These are phyloP conservation scores for Oryzias dopingdopingensis DNA, from an alignment of 2,797 vertebrate genomes.

Conservation along the genomic window DNA sequence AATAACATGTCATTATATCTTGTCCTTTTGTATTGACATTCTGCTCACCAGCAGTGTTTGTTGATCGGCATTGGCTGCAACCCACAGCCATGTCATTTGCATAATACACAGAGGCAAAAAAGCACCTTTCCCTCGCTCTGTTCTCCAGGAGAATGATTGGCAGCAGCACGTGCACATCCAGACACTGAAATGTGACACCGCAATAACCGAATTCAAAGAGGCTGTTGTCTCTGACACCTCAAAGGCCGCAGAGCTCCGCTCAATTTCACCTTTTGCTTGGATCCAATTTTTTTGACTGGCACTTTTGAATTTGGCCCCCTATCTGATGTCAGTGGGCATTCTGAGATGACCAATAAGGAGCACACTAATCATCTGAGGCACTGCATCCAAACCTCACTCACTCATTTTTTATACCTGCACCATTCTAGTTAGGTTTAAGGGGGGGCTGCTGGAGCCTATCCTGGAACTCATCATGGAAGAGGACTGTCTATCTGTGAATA, in stretches of 20 bases:
- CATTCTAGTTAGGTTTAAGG: no score
- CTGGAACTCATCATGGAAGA: no score
- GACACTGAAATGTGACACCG: conserved; percentile 31
- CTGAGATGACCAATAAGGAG: not conserved
- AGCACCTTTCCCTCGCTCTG: conserved; percentile 26
- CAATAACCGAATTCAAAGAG: conserved; percentile 42
- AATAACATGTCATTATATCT: no score
- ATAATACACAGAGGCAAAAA: conserved; percentile 28
- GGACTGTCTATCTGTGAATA: no score
- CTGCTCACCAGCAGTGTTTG: conserved; percentile 8
- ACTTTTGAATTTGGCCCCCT: conserved; percentile 30
- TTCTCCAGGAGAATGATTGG: conserved; percentile 49
- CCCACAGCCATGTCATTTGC: conserved; percentile 36
- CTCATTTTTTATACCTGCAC: no score
- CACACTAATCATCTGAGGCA: not conserved
- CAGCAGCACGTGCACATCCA: conserved; percentile 25
- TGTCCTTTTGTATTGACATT: not conserved
- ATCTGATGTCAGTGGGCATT: conserved; percentile 20
- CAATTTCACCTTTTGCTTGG: conserved; percentile 56
- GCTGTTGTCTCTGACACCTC: conserved; percentile 16
- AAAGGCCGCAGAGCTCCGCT: conserved; percentile 27
- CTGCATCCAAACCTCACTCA: not conserved
- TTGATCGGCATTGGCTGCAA: conserved; percentile 38
- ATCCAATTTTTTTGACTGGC: conserved; percentile 42
- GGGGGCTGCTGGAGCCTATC: no score